Evolutionary conservation across 2,888 invertebrate genomes (phyloP).

Genomic region (Atrina japonica): DNA sequence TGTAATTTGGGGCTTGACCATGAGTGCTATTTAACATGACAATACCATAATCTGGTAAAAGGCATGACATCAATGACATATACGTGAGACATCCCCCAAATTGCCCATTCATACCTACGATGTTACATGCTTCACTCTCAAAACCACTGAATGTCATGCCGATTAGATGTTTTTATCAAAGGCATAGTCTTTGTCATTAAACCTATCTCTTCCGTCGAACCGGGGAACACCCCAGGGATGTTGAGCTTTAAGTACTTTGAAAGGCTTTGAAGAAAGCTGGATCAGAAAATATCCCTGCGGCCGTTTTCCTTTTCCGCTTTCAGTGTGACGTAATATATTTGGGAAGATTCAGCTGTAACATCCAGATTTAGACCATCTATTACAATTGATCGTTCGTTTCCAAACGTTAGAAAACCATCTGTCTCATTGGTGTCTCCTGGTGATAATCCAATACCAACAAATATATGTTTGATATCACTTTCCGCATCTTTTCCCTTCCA

Average conservation of each 20-base stretch:
- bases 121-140: conserved; percentile 65
- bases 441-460: conserved; percentile 53
- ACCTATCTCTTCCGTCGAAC: conserved; percentile 58
- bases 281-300: conserved; percentile 52
- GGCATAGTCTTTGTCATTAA: conserved; percentile 54
- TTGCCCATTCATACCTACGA: conserved; percentile 64
- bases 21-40: conserved; percentile 58
- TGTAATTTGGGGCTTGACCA: conserved; percentile 63
- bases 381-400: conserved; percentile 34
- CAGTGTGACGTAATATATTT: conserved; percentile 48
- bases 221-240: conserved; percentile 60
- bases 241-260: conserved; percentile 56
- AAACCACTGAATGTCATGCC: conserved; percentile 67
- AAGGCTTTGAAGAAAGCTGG: conserved; percentile 44
- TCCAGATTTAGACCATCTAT: conserved; percentile 46
- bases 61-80: conserved; percentile 60
- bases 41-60: conserved; percentile 63
- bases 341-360: conserved; percentile 25
- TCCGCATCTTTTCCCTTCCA: conserved; percentile 59
- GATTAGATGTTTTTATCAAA: conserved; percentile 60
- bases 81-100: conserved; percentile 62
- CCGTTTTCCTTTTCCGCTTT: conserved; percentile 56
- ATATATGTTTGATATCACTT: conserved; percentile 53
- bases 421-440: conserved; percentile 5
- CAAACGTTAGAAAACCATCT: conserved; percentile 42